Conservation (phyloP, 1,140 invertebrate species). For the Lethrus apterus region DNA sequence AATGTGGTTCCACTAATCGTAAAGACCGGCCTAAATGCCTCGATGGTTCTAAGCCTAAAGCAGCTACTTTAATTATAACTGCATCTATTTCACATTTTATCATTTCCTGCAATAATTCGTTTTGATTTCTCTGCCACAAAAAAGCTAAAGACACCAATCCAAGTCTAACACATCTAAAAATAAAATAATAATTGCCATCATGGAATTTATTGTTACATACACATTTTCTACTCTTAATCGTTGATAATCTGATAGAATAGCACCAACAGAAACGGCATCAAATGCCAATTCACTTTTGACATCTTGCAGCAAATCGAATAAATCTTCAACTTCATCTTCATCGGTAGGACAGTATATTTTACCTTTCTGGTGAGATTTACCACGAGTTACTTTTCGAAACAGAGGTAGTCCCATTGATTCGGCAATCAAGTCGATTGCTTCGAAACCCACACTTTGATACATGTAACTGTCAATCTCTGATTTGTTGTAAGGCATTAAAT, state of each 20-base stretch:
- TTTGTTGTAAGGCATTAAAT: constrained; percentile 82
- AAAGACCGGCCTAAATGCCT: constrained; percentile 85
- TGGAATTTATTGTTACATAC: no score
- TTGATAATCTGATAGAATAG: constrained; percentile 97
- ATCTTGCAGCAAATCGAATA: constrained; percentile 75
- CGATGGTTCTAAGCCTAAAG: constrained; percentile 77
- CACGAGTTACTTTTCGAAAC: constrained; percentile 67
- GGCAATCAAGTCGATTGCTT: constrained; percentile 85
- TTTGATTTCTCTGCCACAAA: constrained; percentile 91
- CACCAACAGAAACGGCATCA: constrained; percentile 92
- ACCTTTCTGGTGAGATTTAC: constrained; percentile 39
- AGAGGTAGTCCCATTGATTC: constrained; percentile 91
- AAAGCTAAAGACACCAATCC: constrained; percentile 84
- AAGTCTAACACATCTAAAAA: constrained; percentile 75
- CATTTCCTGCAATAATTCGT: constrained; percentile 94
- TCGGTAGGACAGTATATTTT: constrained; percentile 78
- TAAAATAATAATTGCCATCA: no score
- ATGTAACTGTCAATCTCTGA: constrained; percentile 98
- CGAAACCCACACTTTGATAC: constrained; percentile 98
- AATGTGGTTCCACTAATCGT: constrained; percentile 74
- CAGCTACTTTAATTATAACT: constrained; percentile 94
- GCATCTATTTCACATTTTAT: constrained; percentile 87
- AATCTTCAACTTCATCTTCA: constrained; percentile 98
- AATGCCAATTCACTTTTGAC: constrained; percentile 78
- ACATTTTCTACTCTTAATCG: constrained; percentile 96